Evolutionary conservation across 1,140 invertebrate species (phyloP).

Genomic region (Parasteatoda tepidariorum): DNA sequence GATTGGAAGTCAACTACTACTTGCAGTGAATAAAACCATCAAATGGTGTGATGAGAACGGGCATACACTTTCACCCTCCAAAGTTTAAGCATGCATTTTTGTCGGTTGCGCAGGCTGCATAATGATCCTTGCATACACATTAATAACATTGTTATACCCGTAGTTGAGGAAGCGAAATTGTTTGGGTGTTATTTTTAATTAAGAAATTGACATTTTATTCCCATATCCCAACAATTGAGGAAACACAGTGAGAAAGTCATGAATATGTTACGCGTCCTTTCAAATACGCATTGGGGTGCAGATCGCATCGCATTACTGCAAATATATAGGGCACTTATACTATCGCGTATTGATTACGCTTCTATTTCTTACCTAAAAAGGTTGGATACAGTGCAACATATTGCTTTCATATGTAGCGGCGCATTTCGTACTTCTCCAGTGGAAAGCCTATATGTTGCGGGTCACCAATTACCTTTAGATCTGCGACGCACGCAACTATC

Average conservation of each 20-base stretch:
- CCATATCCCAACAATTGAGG: conserved; percentile 2
- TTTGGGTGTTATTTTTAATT: neutral
- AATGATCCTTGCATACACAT: neutral
- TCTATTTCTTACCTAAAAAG: conserved; percentile 43
- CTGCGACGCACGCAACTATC: no score
- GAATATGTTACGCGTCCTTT: no score
- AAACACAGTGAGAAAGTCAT: neutral
- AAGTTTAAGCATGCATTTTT: neutral
- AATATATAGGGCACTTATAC: conserved; percentile 39
- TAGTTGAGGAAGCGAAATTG: neutral
- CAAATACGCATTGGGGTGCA: no score
- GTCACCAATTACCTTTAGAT: no score
- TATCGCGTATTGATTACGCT: no score
- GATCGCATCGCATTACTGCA: neutral
- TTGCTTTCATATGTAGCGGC: neutral
- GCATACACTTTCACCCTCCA: neutral
- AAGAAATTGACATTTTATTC: neutral
- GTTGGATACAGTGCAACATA: no score
- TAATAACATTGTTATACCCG: neutral
- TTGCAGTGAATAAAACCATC: neutral
- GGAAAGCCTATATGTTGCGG: no score
- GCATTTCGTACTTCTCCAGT: neutral
- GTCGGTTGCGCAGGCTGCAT: neutral
- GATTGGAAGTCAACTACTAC: neutral
- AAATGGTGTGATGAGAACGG: neutral